phyloP scores from a whole-genome alignment of 2,113 vertebrate genomes.

The Miniopterus natalensis region DNA sequence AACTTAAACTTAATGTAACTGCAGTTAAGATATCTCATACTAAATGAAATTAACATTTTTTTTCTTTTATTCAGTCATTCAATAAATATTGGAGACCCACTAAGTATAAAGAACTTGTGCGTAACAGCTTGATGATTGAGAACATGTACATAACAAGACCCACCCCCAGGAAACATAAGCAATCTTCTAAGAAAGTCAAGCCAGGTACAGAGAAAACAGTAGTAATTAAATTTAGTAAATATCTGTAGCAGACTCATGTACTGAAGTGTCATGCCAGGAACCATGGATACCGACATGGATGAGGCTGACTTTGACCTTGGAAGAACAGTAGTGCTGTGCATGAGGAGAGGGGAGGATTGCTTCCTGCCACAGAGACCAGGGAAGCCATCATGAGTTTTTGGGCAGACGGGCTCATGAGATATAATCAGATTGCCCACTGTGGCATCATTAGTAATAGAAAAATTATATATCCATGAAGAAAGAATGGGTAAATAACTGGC shows the following conservation, averaged over 20 bases:
- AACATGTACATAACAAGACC: not conserved
- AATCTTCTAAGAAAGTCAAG: not conserved
- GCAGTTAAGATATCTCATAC: not conserved
- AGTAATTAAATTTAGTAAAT: slow-evolving; percentile 21
- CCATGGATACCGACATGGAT: not conserved
- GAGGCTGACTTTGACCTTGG: not conserved
- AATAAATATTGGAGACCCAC: not conserved
- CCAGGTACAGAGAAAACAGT: not conserved
- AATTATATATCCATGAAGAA: not conserved
- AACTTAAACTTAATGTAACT: not conserved
- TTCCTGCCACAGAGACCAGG: not conserved
- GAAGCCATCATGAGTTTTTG: too few relatives aligned
- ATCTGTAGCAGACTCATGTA: not conserved
- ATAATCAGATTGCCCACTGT: not conserved
- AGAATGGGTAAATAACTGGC: not conserved
- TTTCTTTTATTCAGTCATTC: not conserved
- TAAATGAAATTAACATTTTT: not conserved
- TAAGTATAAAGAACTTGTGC: not conserved
- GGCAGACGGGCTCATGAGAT: not conserved
- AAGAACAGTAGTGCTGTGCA: not conserved
- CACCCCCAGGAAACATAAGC: not conserved
- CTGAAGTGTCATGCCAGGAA: not conserved
- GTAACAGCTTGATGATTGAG: not conserved
- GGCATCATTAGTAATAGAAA: not conserved
- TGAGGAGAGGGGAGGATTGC: not conserved